A percentile compares a stretch with the other conserved stretches of the same genome.
These are phyloP conservation scores for Ennomos fuscantarius DNA, from an alignment of 2,888 invertebrate species.

Conservation along the genomic window DNA sequence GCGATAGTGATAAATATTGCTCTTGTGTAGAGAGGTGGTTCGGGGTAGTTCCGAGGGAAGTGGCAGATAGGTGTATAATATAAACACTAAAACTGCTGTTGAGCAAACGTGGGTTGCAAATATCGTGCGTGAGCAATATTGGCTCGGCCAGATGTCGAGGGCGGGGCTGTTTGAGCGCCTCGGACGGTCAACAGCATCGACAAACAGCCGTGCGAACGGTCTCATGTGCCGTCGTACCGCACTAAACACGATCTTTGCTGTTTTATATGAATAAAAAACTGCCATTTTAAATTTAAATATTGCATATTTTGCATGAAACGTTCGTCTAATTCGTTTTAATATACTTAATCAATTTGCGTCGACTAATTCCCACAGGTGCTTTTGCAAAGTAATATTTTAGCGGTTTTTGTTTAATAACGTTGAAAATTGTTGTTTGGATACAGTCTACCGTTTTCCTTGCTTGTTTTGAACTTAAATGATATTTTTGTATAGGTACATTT, in stretches of 20 bases:
- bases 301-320: constrained; percentile 27
- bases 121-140: constrained; percentile 70
- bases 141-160: constrained; percentile 63
- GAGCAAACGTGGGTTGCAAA: constrained; percentile 58
- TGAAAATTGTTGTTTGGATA: constrained; percentile 12
- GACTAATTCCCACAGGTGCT: constrained; percentile 18
- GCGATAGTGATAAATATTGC: constrained; percentile 17
- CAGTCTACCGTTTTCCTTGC: constrained; percentile 8
- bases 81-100: constrained; percentile 59
- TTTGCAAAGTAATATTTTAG: constrained; percentile 21
- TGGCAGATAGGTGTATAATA: constrained; percentile 48
- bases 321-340: constrained; percentile 34
- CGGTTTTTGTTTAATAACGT: constrained; percentile 11
- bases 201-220: constrained; percentile 70
- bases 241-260: constrained; percentile 51
- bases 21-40: constrained; percentile 18
- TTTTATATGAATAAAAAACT: constrained; percentile 54
- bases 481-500: constrained; percentile 36
- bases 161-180: constrained; percentile 61
- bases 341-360: constrained; percentile 24
- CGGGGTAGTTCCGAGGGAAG: constrained; percentile 40
- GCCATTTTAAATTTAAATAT: constrained; percentile 44
- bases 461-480: constrained; percentile 30
- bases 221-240: constrained; percentile 50
- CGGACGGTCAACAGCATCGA: constrained; percentile 66